Percentiles rank a stretch among this genome's conserved stretches.
Conservation (phyloP, 2,888 invertebrate species). For the Cephus rjabovi region DNA sequence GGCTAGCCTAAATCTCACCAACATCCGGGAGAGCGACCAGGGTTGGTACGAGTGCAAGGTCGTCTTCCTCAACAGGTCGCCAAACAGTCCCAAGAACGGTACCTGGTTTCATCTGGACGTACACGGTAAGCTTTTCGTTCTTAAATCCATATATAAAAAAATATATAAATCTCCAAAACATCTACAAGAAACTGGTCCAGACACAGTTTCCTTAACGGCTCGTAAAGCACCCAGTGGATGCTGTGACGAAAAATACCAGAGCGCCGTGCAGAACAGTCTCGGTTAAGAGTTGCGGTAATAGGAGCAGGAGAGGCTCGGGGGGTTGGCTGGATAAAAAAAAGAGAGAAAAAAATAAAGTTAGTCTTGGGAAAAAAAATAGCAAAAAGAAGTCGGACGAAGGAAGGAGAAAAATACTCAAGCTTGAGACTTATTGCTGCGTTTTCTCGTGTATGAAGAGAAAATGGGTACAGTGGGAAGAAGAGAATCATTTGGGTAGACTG, state of each 20-base stretch:
- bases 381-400: neutral
- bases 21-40: slow-evolving; percentile 92
- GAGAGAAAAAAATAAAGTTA: neutral
- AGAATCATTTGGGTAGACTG: slow-evolving; percentile 39
- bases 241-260: neutral
- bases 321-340: neutral
- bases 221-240: neutral
- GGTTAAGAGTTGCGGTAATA: neutral
- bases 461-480: slow-evolving; percentile 26
- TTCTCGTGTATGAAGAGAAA: slow-evolving; percentile 38
- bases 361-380: neutral
- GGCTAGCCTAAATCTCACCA: slow-evolving; percentile 95
- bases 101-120: slow-evolving; percentile 99
- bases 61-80: slow-evolving; percentile 94
- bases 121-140: slow-evolving; percentile 72
- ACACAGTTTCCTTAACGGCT: neutral
- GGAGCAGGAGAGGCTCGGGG: neutral
- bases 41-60: slow-evolving; percentile 98
- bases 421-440: slow-evolving; percentile 37
- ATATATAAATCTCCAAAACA: neutral
- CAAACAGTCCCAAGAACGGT: slow-evolving; percentile 92
- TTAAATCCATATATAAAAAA: neutral
- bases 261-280: neutral
- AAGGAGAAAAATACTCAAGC: neutral
- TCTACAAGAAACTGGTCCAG: neutral